These are phyloP conservation scores for Macrostomum lignano DNA, from an alignment of 1,140 invertebrate genomes.

Conservation along the genomic window DNA sequence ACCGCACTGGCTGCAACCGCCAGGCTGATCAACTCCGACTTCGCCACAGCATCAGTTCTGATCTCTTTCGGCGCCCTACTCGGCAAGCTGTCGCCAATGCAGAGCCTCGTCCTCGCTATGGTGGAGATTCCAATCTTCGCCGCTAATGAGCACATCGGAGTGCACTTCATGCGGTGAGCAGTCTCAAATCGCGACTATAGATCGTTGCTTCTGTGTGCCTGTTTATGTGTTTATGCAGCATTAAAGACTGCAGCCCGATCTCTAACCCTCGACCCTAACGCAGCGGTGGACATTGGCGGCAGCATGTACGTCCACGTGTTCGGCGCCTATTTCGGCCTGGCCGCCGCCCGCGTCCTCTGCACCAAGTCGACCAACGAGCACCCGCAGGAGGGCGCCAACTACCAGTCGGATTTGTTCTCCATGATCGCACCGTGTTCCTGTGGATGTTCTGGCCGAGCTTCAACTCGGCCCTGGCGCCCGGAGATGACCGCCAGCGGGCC, in stretches of 20 bases:
- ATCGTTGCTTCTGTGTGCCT: too few relatives aligned
- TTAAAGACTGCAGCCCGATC: too few relatives aligned
- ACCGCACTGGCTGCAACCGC: too few relatives aligned
- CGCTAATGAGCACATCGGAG: slow-evolving; percentile 41
- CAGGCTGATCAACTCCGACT: slow-evolving; percentile 46
- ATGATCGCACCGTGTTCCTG: slow-evolving; percentile 64
- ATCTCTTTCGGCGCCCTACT: slow-evolving; percentile 57
- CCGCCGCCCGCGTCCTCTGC: slow-evolving; percentile 36
- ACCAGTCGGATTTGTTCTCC: slow-evolving; percentile 49
- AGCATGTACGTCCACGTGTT: slow-evolving; percentile 64
- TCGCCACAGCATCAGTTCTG: slow-evolving; percentile 48
- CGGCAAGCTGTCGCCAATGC: slow-evolving; percentile 46
- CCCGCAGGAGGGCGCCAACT: slow-evolving; percentile 36
- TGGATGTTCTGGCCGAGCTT: slow-evolving; percentile 78
- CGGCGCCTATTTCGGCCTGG: slow-evolving; percentile 63
- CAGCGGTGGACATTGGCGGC: slow-evolving; percentile 36
- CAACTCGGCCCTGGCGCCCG: slow-evolving; percentile 41
- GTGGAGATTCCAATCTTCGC: slow-evolving; percentile 39
- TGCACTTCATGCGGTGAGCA: slow-evolving; percentile 38
- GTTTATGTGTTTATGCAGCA: too few relatives aligned
- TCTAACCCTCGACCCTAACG: too few relatives aligned
- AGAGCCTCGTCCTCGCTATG: slow-evolving; percentile 37
- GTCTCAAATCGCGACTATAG: too few relatives aligned
- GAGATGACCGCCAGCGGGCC: slow-evolving; percentile 43
- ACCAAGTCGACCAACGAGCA: slow-evolving; percentile 28